Evolutionary conservation across 2,113 vertebrate species (phyloP), one percentile per base, ranked within the genome.

Genomic region (Nyctereutes procyonoides): DNA sequence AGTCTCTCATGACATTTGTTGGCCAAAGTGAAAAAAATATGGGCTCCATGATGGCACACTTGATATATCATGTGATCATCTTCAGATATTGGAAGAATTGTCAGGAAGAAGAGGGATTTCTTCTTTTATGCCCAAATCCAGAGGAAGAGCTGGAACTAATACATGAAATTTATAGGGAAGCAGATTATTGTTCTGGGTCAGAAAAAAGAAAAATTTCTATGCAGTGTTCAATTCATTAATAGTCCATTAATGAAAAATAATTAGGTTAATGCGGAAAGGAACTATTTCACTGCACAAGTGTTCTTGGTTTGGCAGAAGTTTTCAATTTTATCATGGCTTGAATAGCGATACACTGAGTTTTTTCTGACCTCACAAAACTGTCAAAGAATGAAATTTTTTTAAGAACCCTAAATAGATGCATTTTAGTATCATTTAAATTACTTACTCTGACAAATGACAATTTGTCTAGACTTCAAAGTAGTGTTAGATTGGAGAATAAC

Each of bases 261-360:
- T 71, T 38, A 63, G 17, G 8, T 28, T 65, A 51, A 48, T 69
- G 24, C 24, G 30, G 48, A 97, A 92, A 93, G 32, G 22, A 95
- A 67, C 35, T 28, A 17, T 43, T 80, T 58, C 35, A 32, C 4
- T 58, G 22, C 17, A 15, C 7, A 22, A 14, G 0, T 79, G 19
- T 35, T 88, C 71, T 74, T 90, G 82, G 35, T 55, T 95, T 91
- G 81, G 71, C 38, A 93, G 71, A 84, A 28, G 51, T 17, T 94
- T 58, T 86, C 85, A 38, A 53, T 53, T 35, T 84, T 81, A 79
- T 85, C 51, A 62, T 71, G 20, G 22, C 62, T 85, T 93, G 83
- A 88, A 82, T 43, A 15, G 8, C 30, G 71, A 74, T 81, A 62
- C 5, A 5, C 71, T 48, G 19, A 38, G 79, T 65, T 73, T 92